A percentile compares a stretch with the other conserved stretches of the same genome.
phyloP scores from a whole-genome alignment of 2,888 invertebrate genomes.

The Acrocyrtus sp. region DNA sequence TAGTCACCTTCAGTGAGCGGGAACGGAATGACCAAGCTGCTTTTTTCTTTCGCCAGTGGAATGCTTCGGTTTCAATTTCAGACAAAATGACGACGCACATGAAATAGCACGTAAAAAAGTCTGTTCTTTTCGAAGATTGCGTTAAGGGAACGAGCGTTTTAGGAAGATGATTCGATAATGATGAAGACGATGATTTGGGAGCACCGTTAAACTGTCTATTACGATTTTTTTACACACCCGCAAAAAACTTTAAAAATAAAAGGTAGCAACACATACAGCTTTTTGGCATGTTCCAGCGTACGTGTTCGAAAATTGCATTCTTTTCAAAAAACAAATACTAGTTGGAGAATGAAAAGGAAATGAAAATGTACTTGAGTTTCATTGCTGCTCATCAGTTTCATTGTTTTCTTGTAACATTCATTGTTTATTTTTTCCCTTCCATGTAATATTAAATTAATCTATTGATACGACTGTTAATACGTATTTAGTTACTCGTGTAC shows the following conservation, averaged over 20 bases:
- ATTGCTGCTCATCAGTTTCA: background rate
- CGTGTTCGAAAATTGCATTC: background rate
- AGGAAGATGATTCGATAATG: background rate
- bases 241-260: background rate
- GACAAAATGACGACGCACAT: too few relatives aligned
- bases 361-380: too few relatives aligned
- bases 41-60: too few relatives aligned
- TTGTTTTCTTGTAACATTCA: background rate
- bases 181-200: constrained; percentile 25
- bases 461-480: background rate
- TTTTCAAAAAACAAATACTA: background rate
- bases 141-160: too few relatives aligned
- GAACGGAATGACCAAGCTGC: too few relatives aligned
- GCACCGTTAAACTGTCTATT: constrained; percentile 29
- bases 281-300: too few relatives aligned
- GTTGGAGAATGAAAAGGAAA: background rate
- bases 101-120: too few relatives aligned
- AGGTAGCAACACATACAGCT: too few relatives aligned
- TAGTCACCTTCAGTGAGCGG: background rate
- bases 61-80: too few relatives aligned
- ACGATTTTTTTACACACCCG: constrained; percentile 7
- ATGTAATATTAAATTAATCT: background rate
- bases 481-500: background rate
- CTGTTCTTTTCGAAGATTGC: too few relatives aligned
- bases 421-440: background rate